Conservation (phyloP, 1,140 invertebrate genomes). For the Bombyx mandarina region DNA sequence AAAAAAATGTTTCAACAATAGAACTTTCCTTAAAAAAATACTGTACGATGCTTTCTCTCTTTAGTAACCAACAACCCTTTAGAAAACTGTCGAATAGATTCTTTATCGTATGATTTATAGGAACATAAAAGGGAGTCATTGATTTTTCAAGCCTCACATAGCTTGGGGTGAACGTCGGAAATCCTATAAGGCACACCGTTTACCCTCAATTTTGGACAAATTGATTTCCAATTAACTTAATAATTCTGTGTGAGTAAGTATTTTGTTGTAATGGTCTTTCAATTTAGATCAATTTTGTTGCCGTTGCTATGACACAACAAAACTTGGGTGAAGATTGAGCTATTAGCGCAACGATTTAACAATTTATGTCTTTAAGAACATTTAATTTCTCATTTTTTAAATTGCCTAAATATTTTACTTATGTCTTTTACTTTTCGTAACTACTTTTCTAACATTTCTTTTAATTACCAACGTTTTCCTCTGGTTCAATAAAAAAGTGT, state of each 20-base stretch:
- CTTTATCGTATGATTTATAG: constrained; percentile 11
- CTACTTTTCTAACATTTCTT: no score
- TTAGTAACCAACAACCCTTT: constrained; percentile 7
- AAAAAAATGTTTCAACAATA: no score
- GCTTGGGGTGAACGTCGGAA: constrained; percentile 32
- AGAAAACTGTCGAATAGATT: constrained; percentile 1
- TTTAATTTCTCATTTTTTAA: neutral
- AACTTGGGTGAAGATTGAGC: neutral
- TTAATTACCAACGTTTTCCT: no score
- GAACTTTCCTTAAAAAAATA: no score
- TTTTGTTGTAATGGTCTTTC: constrained; percentile 5
- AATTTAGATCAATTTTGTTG: constrained; percentile 1
- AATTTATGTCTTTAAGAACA: neutral
- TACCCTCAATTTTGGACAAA: constrained; percentile 45
- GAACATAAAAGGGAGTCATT: constrained; percentile 25
- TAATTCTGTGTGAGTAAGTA: constrained; percentile 3
- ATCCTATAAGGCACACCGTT: constrained; percentile 42
- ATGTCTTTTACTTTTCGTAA: neutral
- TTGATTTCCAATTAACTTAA: constrained; percentile 45
- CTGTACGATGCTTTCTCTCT: no score
- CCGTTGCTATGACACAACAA: neutral
- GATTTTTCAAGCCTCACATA: constrained; percentile 47
- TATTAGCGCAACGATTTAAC: neutral
- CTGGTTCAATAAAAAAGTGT: no score
- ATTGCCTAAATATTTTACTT: neutral